Conservation (phyloP, 92 coral and sea anemone genomes). For the Siderastrea siderea region DNA sequence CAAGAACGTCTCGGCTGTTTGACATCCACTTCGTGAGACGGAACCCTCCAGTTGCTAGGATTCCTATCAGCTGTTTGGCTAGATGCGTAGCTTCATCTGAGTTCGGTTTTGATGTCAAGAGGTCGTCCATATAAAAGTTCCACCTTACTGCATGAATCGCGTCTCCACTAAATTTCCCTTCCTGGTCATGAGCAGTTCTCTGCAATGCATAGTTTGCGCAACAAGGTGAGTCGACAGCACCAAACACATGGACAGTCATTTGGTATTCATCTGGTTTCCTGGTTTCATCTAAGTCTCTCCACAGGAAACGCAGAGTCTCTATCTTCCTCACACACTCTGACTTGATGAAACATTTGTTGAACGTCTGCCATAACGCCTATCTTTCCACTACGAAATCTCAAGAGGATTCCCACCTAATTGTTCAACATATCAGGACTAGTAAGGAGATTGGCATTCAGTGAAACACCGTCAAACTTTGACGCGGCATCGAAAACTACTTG, state of each 20-base stretch:
- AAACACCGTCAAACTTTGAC: slow-evolving; percentile 47
- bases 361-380: slow-evolving; percentile 62
- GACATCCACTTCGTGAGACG: slow-evolving; percentile 30
- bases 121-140: slow-evolving; percentile 62
- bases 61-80: slow-evolving; percentile 14
- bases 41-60: slow-evolving; percentile 36
- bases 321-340: slow-evolving; percentile 54
- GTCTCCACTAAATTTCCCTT: slow-evolving; percentile 18
- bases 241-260: slow-evolving; percentile 66
- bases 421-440: slow-evolving; percentile 62
- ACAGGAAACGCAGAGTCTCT: slow-evolving; percentile 63
- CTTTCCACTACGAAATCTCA: slow-evolving; percentile 52
- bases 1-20: slow-evolving; percentile 21
- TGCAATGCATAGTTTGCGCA: slow-evolving; percentile 58
- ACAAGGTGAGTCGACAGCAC: slow-evolving; percentile 65
- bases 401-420: slow-evolving; percentile 64
- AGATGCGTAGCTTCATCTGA: slow-evolving; percentile 35
- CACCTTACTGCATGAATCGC: slow-evolving; percentile 9
- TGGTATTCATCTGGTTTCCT: slow-evolving; percentile 52
- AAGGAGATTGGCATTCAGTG: slow-evolving; percentile 51
- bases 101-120: slow-evolving; percentile 41
- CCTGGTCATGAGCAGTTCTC: slow-evolving; percentile 59
- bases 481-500: slow-evolving; percentile 79
- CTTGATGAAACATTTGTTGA: slow-evolving; percentile 64
- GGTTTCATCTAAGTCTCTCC: slow-evolving; percentile 63